Base-by-base conservation (phyloP, 2,888 invertebrate genomes). In the Dione vanillae region DNA sequence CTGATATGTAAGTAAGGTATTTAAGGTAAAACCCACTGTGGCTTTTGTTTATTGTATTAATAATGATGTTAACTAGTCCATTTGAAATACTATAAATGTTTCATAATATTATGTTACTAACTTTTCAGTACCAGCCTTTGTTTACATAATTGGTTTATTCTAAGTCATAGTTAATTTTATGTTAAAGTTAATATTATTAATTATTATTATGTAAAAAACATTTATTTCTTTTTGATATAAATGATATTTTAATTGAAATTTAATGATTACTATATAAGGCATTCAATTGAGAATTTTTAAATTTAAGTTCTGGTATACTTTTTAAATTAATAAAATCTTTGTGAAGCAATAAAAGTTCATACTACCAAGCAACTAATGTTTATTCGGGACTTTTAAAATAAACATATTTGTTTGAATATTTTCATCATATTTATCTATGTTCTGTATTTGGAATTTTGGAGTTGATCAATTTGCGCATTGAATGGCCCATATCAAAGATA, bases 1-100 rank as follows among this genome's bases (percentile, higher is more conserved):
- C 94, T 49, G 94, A 95, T 85, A 95, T 96, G 88, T 96, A 89
- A 92, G 72, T 70, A 68, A 72, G 69, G 51, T 73, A 78, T 54
- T 75, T 27, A 16, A 43, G n/a, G 43, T 19, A 20, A 12, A 65
- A 35, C 51, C 43, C 19, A n/a, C 14, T 14, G 43, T 52, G 41
- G 49, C 65, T 65, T 51, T 58, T 16, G 11, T 35, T 52, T 16
- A 56, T 12, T 6, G 16, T 56, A 56, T 51, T 40, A n/a, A 61
- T 27, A 40, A 70, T 52, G 19, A 27, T 51, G 19, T 47, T 19
- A 35, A 66, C 65, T 66, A 66, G 59, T 66, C 37, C 52, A 67
- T 52, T 14, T 61, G 3, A 43, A 35, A 43, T 61, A 51, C 16
- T 16, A 19, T 16, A n/a, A 59, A 41, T 47, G 11, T 41, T 49